A percentile compares a stretch with the other conserved stretches of the same genome.
Conservation (phyloP, 2,113 vertebrate species). For the Aramus guarauna region DNA sequence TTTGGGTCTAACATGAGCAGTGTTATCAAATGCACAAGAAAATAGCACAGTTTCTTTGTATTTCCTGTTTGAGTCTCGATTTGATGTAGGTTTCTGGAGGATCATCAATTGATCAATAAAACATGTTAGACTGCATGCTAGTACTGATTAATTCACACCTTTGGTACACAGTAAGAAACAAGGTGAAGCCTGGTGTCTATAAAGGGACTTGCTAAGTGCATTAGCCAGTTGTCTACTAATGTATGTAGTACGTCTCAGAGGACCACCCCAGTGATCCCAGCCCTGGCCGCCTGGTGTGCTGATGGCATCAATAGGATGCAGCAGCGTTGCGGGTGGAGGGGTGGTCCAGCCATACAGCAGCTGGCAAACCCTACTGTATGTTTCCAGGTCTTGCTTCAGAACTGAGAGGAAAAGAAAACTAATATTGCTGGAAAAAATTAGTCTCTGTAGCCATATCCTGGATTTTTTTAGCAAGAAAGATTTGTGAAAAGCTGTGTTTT, state of each 20-base stretch:
- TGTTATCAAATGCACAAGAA: conserved; percentile 31
- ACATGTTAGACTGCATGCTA: conserved; percentile 56
- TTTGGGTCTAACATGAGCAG: conserved; percentile 14
- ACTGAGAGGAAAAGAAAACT: not conserved
- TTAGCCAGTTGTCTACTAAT: conserved; percentile 24
- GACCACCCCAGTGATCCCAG: not conserved
- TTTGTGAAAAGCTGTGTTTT: not conserved
- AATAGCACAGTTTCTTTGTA: conserved; percentile 26
- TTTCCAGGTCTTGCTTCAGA: not conserved
- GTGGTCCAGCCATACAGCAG: not conserved
- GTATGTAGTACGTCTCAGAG: not conserved
- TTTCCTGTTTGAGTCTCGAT: conserved; percentile 29
- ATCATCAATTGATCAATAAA: conserved; percentile 64
- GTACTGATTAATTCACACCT: conserved; percentile 63
- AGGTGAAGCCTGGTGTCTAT: conserved; percentile 51
- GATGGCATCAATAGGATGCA: not conserved
- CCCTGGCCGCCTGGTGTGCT: not conserved
- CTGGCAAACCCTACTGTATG: not conserved
- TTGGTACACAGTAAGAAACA: conserved; percentile 32
- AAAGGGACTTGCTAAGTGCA: conserved; percentile 58
- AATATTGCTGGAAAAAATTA: not conserved
- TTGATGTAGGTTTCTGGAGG: conserved; percentile 58
- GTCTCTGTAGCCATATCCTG: not conserved
- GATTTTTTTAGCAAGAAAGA: not conserved
- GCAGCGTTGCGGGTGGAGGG: not conserved